phyloP scores from a whole-genome alignment of 2,113 vertebrate genomes.

The Indri indri region DNA sequence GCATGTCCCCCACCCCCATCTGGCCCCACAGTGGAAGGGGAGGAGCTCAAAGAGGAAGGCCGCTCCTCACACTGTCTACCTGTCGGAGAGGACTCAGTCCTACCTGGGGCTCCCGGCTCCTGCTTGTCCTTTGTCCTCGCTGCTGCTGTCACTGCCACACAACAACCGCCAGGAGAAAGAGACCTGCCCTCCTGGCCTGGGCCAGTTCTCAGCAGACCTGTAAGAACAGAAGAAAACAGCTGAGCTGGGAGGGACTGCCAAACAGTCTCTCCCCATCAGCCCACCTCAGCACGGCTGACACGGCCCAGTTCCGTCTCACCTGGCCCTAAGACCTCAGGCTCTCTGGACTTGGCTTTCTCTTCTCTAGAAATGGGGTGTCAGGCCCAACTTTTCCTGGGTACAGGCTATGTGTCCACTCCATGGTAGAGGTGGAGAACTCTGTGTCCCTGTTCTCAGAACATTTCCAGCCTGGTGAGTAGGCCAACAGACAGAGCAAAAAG shows the following conservation, averaged over 20 bases:
- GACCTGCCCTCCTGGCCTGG: background rate
- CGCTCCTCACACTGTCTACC: background rate
- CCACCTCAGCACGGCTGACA: background rate
- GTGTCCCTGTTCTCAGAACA: background rate
- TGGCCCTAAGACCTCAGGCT: background rate
- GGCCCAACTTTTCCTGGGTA: background rate
- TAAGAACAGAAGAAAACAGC: slow-evolving; percentile 49
- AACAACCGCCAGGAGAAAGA: background rate
- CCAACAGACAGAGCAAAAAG: background rate
- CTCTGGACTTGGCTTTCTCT: background rate
- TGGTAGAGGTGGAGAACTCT: background rate
- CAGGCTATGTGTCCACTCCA: background rate
- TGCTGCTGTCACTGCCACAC: background rate
- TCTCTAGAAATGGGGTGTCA: background rate
- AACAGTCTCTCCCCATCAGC: background rate
- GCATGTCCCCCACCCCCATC: accelerated
- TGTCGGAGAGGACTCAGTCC: background rate
- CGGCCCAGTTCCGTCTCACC: background rate
- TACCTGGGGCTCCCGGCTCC: slow-evolving; percentile 36
- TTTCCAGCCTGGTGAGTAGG: background rate
- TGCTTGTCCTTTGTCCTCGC: background rate
- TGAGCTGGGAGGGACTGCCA: background rate
- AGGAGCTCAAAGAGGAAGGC: background rate
- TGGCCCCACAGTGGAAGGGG: background rate
- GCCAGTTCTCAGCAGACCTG: slow-evolving; percentile 34